Base-by-base conservation (phyloP, 2,888 invertebrate genomes). In the Apamea anceps region DNA sequence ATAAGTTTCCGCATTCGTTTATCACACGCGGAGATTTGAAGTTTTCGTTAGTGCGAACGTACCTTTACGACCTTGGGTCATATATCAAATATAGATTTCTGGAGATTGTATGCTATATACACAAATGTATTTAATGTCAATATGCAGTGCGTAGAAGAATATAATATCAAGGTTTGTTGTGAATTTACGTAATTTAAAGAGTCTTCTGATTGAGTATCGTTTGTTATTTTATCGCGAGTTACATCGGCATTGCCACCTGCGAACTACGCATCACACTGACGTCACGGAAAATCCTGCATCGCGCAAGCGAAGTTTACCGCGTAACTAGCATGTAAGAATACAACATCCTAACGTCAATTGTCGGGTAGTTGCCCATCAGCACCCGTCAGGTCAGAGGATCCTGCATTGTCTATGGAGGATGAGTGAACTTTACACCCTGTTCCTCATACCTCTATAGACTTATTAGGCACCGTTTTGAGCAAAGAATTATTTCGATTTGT, bases 61-160 rank as follows among this genome's bases (percentile, higher is more conserved):
- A 70, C 60, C 84, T 78, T 84, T 72, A 87, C 28, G 51, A 54
- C 84, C 84, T 84, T 84, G 87, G 7, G 25, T 72, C 18, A 25
- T n/a, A 68, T 87, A 60, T 65, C 60, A 72, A 83, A 77, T 86
- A 83, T 72, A 86, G 51, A 74, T 75, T 77, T 87, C 51, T 75
- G 45, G 84, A 72, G 84, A 83, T 74, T 84, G 74, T 87, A 54
- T 54, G 45, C 37, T 71, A 45, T 3, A 13, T 51, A 60, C 25
- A 62, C 8, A 72, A 21, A 57, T 21, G 18, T 57, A 63, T 66
- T 60, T 15, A 75, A 63, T 71, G 32, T 66, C 73, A 75, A 15
- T 62, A 48, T 75, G 60, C 57, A 81, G 65, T 48, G n/a, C 32
- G 68, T 32, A 51, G 45, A 12, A 0, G n/a, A 71, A 65, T 28